phyloP scores from a whole-genome alignment of 2,888 invertebrate genomes.

The Eledona agricola region DNA sequence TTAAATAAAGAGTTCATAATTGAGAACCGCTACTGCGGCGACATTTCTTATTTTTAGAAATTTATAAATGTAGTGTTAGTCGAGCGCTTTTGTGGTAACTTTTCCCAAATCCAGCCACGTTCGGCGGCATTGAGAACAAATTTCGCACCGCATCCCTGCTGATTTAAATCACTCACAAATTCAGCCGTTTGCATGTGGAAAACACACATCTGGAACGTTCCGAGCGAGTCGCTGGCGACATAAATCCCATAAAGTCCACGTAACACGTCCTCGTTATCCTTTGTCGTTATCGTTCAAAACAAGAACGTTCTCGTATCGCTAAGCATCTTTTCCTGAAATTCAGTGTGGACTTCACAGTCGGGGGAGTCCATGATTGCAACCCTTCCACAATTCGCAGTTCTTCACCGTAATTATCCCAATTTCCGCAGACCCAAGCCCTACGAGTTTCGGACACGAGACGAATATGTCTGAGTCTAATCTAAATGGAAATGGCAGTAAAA shows the following conservation, averaged over 20 bases:
- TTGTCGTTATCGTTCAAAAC: too few species aligned
- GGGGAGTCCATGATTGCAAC: too few species aligned
- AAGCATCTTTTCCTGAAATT: too few species aligned
- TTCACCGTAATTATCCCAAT: conserved; percentile 18
- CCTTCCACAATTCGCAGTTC: too few species aligned
- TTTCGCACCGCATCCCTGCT: conserved; percentile 11
- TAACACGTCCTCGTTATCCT: conserved; percentile 19
- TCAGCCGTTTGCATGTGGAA: conserved; percentile 15
- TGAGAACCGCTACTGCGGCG: too few species aligned
- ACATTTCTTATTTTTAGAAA: too few species aligned
- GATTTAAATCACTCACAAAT: conserved; percentile 24
- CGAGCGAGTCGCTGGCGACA: conserved; percentile 18
- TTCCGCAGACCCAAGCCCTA: conserved; percentile 11
- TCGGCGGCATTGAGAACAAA: conserved; percentile 11
- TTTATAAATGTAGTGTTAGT: too few species aligned
- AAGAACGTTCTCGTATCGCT: too few species aligned
- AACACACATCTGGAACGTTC: conserved; percentile 24
- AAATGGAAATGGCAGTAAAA: conserved; percentile 22
- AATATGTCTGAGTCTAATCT: conserved; percentile 15
- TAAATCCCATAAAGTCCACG: conserved; percentile 23
- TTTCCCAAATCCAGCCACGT: conserved; percentile 8
- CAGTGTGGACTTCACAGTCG: too few species aligned
- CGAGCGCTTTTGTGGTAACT: conserved; percentile 12
- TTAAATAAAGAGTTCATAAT: too few species aligned
- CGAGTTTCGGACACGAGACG: conserved; percentile 4